Conservation (phyloP, 2,888 invertebrate genomes). For the Blastobasis adustella region DNA sequence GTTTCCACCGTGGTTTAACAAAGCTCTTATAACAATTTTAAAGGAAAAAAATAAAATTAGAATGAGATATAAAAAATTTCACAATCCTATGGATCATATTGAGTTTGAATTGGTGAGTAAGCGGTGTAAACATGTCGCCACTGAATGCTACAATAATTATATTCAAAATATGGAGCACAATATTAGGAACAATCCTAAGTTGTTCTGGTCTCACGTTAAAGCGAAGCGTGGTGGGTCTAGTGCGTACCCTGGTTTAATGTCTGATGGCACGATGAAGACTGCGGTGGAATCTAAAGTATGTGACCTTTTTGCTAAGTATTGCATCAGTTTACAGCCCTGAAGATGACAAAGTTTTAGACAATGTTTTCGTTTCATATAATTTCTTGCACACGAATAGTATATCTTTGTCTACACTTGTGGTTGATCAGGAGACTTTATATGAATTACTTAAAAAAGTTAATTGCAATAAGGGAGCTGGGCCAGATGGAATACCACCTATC, state of each 20-base stretch:
- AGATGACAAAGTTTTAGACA: background rate
- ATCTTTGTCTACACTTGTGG: background rate
- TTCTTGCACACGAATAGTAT: background rate
- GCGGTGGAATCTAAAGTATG: no score
- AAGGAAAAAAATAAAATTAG: constrained; percentile 8
- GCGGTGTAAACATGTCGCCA: background rate
- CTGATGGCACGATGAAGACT: constrained; percentile 1
- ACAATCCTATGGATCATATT: constrained; percentile 6
- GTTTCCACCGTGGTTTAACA: constrained; percentile 6
- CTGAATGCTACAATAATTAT: background rate
- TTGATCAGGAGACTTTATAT: background rate
- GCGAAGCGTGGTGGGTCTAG: constrained; percentile 7
- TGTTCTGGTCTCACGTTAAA: constrained; percentile 6
- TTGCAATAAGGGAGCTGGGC: constrained; percentile 4
- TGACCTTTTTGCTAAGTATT: background rate
- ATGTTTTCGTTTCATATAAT: background rate
- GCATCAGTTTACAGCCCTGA: constrained; percentile 6
- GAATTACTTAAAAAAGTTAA: constrained; percentile 1
- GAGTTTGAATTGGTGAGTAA: constrained; percentile 1
- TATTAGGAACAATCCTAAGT: constrained; percentile 3
- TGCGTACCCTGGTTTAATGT: constrained; percentile 1
- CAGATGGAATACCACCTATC: constrained; percentile 12
- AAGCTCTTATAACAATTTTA: constrained; percentile 1
- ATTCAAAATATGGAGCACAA: background rate
- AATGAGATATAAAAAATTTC: constrained; percentile 5